Evolutionary conservation across 2,113 vertebrate species (phyloP), one percentile per base, ranked within the genome.

Genomic region (Psophia crepitans): DNA sequence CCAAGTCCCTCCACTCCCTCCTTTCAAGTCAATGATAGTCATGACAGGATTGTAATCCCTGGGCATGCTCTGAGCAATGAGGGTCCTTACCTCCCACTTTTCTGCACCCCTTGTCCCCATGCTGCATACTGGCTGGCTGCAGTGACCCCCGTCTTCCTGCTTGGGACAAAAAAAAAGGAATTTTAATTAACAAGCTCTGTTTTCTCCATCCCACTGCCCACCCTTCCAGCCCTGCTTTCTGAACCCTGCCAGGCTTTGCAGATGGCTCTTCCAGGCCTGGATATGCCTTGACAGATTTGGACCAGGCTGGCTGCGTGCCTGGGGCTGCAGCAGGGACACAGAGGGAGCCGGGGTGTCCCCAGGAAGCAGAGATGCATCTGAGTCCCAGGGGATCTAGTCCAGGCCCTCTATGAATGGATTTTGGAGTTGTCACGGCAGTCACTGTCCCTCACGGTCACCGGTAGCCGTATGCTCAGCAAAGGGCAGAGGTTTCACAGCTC

Each of bases 161-260:
- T 20, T 81, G 65, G 51, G 57, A 61, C 43, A 89, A 68, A 68
- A 85, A 93, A 56, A n/a, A 73, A n/a, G 22, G 33, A 39, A 69
- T 84, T 87, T 69, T 80, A 87, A 92, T 95, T 64, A 90, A 71
- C 19, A 48, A 51, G 24, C 41, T 91, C 56, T 87, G 48, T 73
- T 84, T 78, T 58, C 61, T 90, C 35, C 78, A 82, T 21, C 39
- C 28, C 48, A 44, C 57, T 93, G 57, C 53, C 61, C 46, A 73
- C n/a, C 41, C 30, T 24, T 89, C 60, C 61, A 70, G 54, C 57
- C 21, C 66, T 39, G 49, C 32, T 74, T 76, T 86, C 51, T 82
- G 63, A 73, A 51, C 71, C 8, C 23, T 84, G 58, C 60, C 61
- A 93, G 57, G n/a, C 54, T 78, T 58, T 89, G 74, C 18, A 81